Evolutionary conservation across 2,888 invertebrate genomes (phyloP).

Genomic region (Standfussiana lucernea): DNA sequence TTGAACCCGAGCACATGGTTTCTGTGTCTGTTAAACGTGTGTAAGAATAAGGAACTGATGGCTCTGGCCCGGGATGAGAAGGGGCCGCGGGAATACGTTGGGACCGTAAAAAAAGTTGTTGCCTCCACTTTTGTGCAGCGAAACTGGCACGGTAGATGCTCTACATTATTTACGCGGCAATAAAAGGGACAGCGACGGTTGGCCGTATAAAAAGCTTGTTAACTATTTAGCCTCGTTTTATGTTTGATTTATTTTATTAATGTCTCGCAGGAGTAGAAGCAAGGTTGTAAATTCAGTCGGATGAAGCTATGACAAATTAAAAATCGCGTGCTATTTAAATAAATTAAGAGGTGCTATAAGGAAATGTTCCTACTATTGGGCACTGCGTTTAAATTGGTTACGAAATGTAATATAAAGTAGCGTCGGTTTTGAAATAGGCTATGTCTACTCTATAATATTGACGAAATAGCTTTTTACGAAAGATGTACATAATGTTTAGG

Average conservation of each 20-base stretch:
- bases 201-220: constrained; percentile 48
- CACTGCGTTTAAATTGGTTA: constrained; percentile 26
- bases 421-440: constrained; percentile 32
- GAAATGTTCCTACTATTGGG: constrained; percentile 29
- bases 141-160: constrained; percentile 78
- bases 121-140: constrained; percentile 80
- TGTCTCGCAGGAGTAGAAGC: constrained; percentile 32
- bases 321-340: constrained; percentile 49
- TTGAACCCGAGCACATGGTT: constrained; percentile 80
- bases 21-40: constrained; percentile 77
- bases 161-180: constrained; percentile 75
- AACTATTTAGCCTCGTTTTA: constrained; percentile 40
- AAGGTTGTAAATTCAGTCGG: constrained; percentile 27
- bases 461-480: constrained; percentile 46
- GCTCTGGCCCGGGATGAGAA: constrained; percentile 78
- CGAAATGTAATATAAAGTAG: constrained; percentile 34
- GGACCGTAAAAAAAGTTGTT: constrained; percentile 87
- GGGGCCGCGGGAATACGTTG: constrained; percentile 87
- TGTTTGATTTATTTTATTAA: constrained; percentile 56
- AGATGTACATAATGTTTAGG: constrained; percentile 8
- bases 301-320: constrained; percentile 31
- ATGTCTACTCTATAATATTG: constrained; percentile 11
- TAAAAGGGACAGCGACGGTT: constrained; percentile 55
- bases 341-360: constrained; percentile 33
- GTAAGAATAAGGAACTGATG: constrained; percentile 87